These are phyloP conservation scores for Rhamnusium bicolor DNA, from an alignment of 2,888 invertebrate species.

Conservation along the genomic window DNA sequence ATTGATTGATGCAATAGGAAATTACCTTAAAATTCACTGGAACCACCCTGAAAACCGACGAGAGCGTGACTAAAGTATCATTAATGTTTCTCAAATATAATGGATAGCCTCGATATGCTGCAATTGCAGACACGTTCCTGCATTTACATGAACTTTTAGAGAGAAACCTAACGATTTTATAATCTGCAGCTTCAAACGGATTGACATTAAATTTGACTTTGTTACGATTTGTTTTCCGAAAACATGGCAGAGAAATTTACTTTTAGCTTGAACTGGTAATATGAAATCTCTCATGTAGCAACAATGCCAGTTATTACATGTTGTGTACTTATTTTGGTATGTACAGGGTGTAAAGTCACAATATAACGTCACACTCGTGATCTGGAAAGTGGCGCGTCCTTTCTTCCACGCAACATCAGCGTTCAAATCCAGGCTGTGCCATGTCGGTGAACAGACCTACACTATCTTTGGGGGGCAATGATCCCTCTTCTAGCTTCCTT, in stretches of 20 bases:
- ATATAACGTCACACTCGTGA: too few relatives aligned
- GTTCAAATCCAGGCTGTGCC: too few relatives aligned
- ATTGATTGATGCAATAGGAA: constrained; percentile 57
- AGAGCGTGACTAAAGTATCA: constrained; percentile 42
- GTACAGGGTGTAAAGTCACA: neutral
- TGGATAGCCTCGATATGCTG: constrained; percentile 21
- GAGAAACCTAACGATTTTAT: constrained; percentile 7
- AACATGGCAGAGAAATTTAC: neutral
- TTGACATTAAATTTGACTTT: constrained; percentile 9
- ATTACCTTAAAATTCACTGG: constrained; percentile 54
- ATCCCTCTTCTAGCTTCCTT: too few relatives aligned
- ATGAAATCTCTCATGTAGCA: neutral
- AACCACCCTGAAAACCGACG: constrained; percentile 40
- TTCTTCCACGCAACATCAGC: too few relatives aligned
- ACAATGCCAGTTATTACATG: neutral
- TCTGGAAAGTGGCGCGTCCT: too few relatives aligned
- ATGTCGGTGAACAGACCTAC: too few relatives aligned
- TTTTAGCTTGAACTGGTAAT: constrained; percentile 1
- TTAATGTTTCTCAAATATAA: constrained; percentile 36
- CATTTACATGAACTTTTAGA: neutral
- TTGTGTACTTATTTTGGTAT: neutral
- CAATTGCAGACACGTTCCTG: constrained; percentile 23
- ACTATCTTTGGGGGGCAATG: too few relatives aligned
- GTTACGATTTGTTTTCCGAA: constrained; percentile 7
- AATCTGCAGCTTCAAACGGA: constrained; percentile 7